Evolutionary conservation across 1,140 invertebrate species (phyloP), one percentile per base, ranked within the genome.

Genomic region (Himalopsyche phryganea): DNA sequence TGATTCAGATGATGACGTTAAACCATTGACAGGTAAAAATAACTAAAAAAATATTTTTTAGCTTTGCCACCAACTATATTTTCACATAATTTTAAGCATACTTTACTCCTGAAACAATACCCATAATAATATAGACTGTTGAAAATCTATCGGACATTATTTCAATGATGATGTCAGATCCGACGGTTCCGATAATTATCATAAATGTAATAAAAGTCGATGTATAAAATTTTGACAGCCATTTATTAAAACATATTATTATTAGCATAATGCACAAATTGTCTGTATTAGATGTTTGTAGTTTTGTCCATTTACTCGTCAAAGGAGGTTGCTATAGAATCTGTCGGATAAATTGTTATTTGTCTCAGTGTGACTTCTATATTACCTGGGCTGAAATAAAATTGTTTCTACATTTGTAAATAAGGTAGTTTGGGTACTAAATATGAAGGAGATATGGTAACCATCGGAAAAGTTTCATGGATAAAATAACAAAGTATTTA

Each of bases 1-100:
- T 52, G 56, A 59, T 48, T 63, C 61, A n/a, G 60, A 61, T 14
- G 61, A 63, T 42, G 61, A 63, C 45, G 38, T 54, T 11, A 59
- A 58, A 47, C 56, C 61, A 4, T 54, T 63, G 13, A 63, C 55
- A 59, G 61, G 61, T 63, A 45, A 54, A 9, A 13, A n/a, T n/a
- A n/a, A n/a, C n/a, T 36, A 2, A 42, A 2, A 5, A 36, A 15
- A 44, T 15, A 50, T 49, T 47, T 20, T 20, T 47, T 23, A 18
- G 9, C 13, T 6, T 47, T 2, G 13, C 14, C 10, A 9, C n/a
- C 41, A 44, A 1, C 9, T 19, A 19, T 47, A 7, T 5, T n/a
- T 28, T 20, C 11, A 47, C 11, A 11, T 1, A 20, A 9, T 47
- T 1, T 1, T 42, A 14, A 6, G 14, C 14, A 9, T 7, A 9